phyloP scores from a whole-genome alignment of 2,888 invertebrate species.

The Cacoxenus indagator region DNA sequence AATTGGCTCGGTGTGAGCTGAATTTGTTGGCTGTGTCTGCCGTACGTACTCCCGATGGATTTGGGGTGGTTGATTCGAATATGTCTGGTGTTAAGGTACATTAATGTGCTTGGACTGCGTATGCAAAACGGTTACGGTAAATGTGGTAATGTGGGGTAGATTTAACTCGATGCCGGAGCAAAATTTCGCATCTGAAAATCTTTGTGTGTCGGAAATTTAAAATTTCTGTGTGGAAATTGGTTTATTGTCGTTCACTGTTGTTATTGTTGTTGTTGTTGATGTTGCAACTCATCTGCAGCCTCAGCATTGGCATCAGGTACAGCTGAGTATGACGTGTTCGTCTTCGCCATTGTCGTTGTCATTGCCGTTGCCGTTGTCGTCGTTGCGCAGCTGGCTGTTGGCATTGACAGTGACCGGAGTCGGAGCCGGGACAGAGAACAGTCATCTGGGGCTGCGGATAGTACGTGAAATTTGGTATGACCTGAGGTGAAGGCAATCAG shows the following conservation, averaged over 20 bases:
- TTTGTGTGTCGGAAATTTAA: conserved; percentile 54
- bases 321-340: too few relatives aligned
- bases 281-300: too few relatives aligned
- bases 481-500: conserved; percentile 7
- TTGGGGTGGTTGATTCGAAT: not conserved
- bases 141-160: not conserved
- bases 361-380: conserved; percentile 31
- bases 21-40: not conserved
- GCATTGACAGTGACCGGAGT: too few relatives aligned
- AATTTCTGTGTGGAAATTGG: conserved; percentile 56
- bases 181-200: conserved; percentile 58
- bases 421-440: too few relatives aligned
- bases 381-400: too few relatives aligned
- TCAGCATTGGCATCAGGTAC: too few relatives aligned
- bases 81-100: not conserved
- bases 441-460: not conserved
- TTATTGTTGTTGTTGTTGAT: conserved; percentile 12
- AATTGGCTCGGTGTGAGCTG: not conserved
- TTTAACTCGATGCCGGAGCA: not conserved
- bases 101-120: too few relatives aligned
- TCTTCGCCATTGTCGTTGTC: conserved; percentile 27
- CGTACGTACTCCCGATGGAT: not conserved
- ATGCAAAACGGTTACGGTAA: too few relatives aligned
- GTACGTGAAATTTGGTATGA: not conserved
- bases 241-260: conserved; percentile 47